Base-by-base conservation (phyloP, 1,140 invertebrate species). In the Drosophila carrolli region DNA sequence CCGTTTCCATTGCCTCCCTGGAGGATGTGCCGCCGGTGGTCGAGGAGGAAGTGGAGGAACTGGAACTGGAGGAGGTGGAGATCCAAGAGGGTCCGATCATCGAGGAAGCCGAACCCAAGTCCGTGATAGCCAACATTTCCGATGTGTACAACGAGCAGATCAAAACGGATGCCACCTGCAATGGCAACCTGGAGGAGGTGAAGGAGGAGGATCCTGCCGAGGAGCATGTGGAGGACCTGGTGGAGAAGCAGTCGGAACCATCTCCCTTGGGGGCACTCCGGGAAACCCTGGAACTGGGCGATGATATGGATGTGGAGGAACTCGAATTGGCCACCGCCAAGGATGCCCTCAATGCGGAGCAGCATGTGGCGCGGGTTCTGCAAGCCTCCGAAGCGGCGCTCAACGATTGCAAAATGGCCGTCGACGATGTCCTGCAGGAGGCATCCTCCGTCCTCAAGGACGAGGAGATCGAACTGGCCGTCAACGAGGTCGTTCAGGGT, bases 311-410 rank as follows among this genome's bases (percentile, higher is more conserved):
- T 23, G 81, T 85, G 5, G 92, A 93, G 66, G 94, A 95, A 72
- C 92, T 93, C 27, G 93, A 93, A 32, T 29, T 91, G 41, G 91
- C 78, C 41, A 89, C 76, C 0, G 77, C 70, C 57, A 91, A 91
- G 74, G 74, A 86, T 57, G 60, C 79, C 4, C 57, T 81, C 14
- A 85, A 90, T 61, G 94, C 94, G 8, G 93, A 94, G 71, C 94
- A 94, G 47, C 94, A 95, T 72, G 93, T 95, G 61, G 93, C 93
- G 58, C 94, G 95, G 59, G 94, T 94, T 57, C 82, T 94, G 8
- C 91, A 93, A 16, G 94, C 93, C 67, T 94, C 93, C 9, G 95
- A 95, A 56, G 94, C 94, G 74, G 92, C 94, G 4, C 63, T 95
- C 11, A 91, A 93, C 38, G 88, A 93, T 35, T 93, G 93, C 68